Evolutionary conservation across 2,888 invertebrate species (phyloP), one percentile per base, ranked within the genome.

Genomic region (Coenonympha arcania): DNA sequence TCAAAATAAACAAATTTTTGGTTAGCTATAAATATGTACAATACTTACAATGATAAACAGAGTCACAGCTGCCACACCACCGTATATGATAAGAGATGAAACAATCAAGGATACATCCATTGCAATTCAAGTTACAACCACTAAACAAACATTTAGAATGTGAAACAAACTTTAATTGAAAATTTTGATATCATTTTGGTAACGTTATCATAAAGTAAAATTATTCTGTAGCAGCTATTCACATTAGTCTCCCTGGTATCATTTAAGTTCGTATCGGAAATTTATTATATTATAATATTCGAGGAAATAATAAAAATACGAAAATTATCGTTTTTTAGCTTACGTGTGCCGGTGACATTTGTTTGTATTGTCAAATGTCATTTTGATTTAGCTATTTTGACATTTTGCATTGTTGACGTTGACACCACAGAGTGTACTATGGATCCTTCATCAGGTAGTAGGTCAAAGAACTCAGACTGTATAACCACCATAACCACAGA

Each of bases 11-110:
- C 4, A 11, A 30, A 30, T 6, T 11, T 30, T 6, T 11, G 11
- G 28, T 30, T 11, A 30, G 2, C 2, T 30, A 11, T 4, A 4
- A 30, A 30, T 11, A 19, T 20, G 41, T 11, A 43, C 11, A 47
- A 15, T 62, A 70, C 76, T 70, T 59, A 76, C 77, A 58, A 64
- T 48, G 49, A 70, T 24, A 50, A 77, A 52, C n/a, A 65, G 45
- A 26, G 58, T 46, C 55, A 64, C 15, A 42, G 58, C 66, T 30
- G 64, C 61, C 19, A 58, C 31, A 31, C 58, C 47, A 39, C 64
- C 65, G 48, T 73, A 75, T 2, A 67, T 1, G 39, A 73, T 33
- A 34, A 73, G 36, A 16, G 57, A 48, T 52, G 54, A 66, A 43
- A 71, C 6, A 46, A 63, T 24, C 37, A 59, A 50, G 44, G 61